Evolutionary conservation across 64 coral and sea anemone species (phyloP), one percentile per base, ranked within the genome.

Genomic region (Trachythela sp.): DNA sequence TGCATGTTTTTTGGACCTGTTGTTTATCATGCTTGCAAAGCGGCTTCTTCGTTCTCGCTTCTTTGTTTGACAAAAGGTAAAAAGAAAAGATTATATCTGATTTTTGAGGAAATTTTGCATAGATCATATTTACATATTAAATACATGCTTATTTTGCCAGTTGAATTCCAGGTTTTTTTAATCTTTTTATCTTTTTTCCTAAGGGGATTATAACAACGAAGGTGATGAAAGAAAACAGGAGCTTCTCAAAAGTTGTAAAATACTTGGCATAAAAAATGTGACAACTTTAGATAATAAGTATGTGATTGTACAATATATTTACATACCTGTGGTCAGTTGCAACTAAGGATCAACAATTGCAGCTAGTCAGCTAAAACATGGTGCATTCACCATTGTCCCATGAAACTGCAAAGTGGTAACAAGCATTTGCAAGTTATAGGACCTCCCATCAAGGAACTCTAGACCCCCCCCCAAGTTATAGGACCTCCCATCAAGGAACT

Each of bases 1-100:
- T 99, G 96, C 29, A 99, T 99, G 96, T 99, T 99, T 84, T 99
- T 99, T 84, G 89, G 91, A 7, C 96, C 96, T 1, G 36, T 89
- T 13, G 95, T 99, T 70, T 84, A 93, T 41, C 86, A 94, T 64
- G 89, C 94, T 27, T 35, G 36, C 13, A 80, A 39, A 80, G 40
- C 89, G 22, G 91, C 45, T 70, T 86, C 84, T 37, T 88, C 83
- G 0, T 85, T 92, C n/a, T 85, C 88, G 45, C 49, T 99, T 31
- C 83, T 99, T n/a, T 99, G 96, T 54, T 71, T 99, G 14, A 93
- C 91, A 30, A 86, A 91, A 85, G 96, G 96, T 99, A 87, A 71
- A 34, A 41, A 22, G 24, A 39, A 48, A 26, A 75, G 20, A 26
- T 41, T 15, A 5, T 31, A 14, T 59, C 40, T 29, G 41, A 32